A percentile compares a stretch with the other conserved stretches of the same genome.
phyloP scores from a whole-genome alignment of 2,888 invertebrate genomes.

The Calameuta idolon region DNA sequence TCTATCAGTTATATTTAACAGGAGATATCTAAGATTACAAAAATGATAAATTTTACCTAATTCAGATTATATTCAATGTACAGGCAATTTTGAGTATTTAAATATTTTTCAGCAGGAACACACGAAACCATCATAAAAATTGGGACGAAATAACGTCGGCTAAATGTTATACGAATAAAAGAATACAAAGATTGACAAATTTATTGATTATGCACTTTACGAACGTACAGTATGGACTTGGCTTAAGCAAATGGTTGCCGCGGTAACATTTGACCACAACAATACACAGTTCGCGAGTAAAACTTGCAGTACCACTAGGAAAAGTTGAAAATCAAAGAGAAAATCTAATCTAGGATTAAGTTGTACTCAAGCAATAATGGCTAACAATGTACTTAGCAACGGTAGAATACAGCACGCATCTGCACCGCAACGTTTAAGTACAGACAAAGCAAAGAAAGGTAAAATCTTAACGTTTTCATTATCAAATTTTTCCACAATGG shows the following conservation, averaged over 20 bases:
- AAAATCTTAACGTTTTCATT: neutral
- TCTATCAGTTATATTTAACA: neutral
- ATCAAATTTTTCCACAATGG: neutral
- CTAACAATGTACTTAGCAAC: constrained; percentile 54
- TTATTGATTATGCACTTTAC: neutral
- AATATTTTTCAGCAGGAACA: neutral
- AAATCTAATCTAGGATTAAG: neutral
- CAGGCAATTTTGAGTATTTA: neutral
- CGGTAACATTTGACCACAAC: neutral
- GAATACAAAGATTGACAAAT: neutral
- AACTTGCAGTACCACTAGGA: neutral
- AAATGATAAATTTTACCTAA: neutral
- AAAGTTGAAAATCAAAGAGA: neutral
- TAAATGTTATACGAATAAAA: neutral
- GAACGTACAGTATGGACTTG: neutral
- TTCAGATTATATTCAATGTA: neutral
- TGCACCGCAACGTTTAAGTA: constrained; percentile 43
- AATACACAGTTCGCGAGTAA: neutral
- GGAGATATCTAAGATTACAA: neutral
- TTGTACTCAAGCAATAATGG: constrained; percentile 39
- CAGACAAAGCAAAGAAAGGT: constrained; percentile 54
- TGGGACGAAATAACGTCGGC: neutral
- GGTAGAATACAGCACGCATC: constrained; percentile 53
- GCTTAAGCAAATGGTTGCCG: neutral
- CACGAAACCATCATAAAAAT: neutral